phyloP scores from a whole-genome alignment of 2,797 vertebrate species.

The Microcaecilia unicolor region DNA sequence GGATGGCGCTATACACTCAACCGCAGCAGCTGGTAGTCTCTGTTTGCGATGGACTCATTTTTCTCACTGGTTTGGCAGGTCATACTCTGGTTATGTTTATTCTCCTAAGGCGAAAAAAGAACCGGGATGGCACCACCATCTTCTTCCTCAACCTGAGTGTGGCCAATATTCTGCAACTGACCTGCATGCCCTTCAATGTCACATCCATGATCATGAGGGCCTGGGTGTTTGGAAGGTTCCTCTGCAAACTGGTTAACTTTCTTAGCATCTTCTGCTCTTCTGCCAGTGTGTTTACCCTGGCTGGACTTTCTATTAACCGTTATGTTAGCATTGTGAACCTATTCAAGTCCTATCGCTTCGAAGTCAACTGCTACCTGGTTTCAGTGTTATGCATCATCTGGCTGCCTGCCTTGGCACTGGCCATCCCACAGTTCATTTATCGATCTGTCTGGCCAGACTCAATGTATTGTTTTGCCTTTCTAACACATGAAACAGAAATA shows the following conservation, averaged over 20 bases:
- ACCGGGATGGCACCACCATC: conserved; percentile 49
- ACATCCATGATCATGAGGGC: conserved; percentile 50
- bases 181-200: conserved; percentile 64
- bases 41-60: conserved; percentile 49
- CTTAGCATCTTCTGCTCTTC: conserved; percentile 54
- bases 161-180: conserved; percentile 38
- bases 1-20: background rate
- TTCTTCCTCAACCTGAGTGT: conserved; percentile 56
- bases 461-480: conserved; percentile 61
- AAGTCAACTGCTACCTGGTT: conserved; percentile 27
- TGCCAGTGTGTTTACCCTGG: conserved; percentile 54
- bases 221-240: conserved; percentile 57
- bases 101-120: conserved; percentile 21
- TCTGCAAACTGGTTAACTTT: conserved; percentile 65
- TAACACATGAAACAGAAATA: conserved; percentile 49
- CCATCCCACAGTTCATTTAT: conserved; percentile 59
- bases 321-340: conserved; percentile 62
- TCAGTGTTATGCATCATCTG: conserved; percentile 45
- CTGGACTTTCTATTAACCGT: conserved; percentile 56
- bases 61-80: conserved; percentile 52
- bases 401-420: conserved; percentile 47
- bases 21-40: conserved; percentile 46
- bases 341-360: conserved; percentile 44
- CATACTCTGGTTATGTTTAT: conserved; percentile 54
- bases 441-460: too few relatives aligned